Evolutionary conservation across 2,888 invertebrate species (phyloP).

Genomic region (Gymnocheta viridis): DNA sequence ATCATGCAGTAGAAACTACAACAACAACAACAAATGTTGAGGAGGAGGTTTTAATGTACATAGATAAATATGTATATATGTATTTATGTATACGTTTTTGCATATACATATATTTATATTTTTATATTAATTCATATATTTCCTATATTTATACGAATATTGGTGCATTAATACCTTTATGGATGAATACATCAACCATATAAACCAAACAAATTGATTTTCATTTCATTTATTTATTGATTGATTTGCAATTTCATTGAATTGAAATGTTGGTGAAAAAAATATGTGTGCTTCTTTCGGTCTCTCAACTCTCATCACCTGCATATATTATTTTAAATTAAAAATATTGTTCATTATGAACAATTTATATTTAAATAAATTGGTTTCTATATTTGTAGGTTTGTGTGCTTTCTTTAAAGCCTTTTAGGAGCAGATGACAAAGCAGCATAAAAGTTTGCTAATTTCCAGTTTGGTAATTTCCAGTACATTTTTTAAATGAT

Average conservation of each 20-base stretch:
- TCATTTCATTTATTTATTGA: slow-evolving; percentile 68
- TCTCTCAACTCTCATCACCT: slow-evolving; percentile 44
- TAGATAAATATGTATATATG: background rate
- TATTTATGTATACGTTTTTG: background rate
- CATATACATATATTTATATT: background rate
- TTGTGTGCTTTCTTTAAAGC: background rate
- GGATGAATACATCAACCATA: slow-evolving; percentile 13
- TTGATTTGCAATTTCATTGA: slow-evolving; percentile 66
- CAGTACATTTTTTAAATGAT: too few relatives aligned
- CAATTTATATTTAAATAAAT: slow-evolving; percentile 41
- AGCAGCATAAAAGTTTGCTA: too few relatives aligned
- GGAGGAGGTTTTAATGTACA: too few relatives aligned
- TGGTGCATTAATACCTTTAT: background rate
- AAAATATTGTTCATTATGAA: slow-evolving; percentile 42
- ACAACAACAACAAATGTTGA: too few relatives aligned
- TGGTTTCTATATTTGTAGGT: slow-evolving; percentile 26
- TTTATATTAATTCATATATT: too few relatives aligned
- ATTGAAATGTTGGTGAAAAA: slow-evolving; percentile 21
- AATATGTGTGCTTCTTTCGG: background rate
- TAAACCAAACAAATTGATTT: slow-evolving; percentile 65
- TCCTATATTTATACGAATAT: too few relatives aligned
- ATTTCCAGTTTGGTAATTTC: too few relatives aligned
- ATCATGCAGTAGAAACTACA: too few relatives aligned
- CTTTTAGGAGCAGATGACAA: background rate
- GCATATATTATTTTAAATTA: slow-evolving; percentile 64